Evolutionary conservation across 2,797 vertebrate species (phyloP), one percentile per base, ranked within the genome.

Genomic region (Takifugu rubripes): DNA sequence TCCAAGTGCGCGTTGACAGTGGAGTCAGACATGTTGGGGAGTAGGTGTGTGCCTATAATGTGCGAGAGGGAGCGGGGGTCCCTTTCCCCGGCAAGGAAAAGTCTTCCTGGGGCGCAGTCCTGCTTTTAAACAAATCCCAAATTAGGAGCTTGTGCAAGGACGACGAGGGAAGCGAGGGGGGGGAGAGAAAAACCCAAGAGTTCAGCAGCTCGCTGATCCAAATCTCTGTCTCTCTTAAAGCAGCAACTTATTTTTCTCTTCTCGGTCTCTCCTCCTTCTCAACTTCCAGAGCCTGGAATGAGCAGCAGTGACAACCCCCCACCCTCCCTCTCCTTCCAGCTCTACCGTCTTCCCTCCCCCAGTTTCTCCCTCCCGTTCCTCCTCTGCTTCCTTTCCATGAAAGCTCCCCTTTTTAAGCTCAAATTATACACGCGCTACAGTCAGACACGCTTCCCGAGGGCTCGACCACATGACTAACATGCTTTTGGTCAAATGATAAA

Each of bases 1-100:
- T 98, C 96, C 93, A 98, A 94, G 91, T 97, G 95, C 75, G 93
- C 94, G 90, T 96, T 98, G 83, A 97, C 95, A 88, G 92, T 91
- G 72, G 94, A 94, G 90, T 98, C 96, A 81, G 95, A 94, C 96
- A 98, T 98, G 83, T 93, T 92, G 64, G 58, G 64, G 42, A 71
- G 69, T 59, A 56, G 53, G 74, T 77, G 71, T 83, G 55, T 70
- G 25, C 64, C 45, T 75, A 54, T 70, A 26, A 60, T 53, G 66
- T 27, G 12, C 60, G 56, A 73, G 68, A 82, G 59, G 79, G 82
- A 77, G 83, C 78, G 75, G 83, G 75, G 77, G 79, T 90, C 84
- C 85, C 85, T 87, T 90, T 86, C 76, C 84, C 85, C 66, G 85
- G 85, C 78, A 82, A 90, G 88, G 81, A 86, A 83, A 86, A 86